These are phyloP conservation scores for Brachionus sp. DNA, from an alignment of 1,140 invertebrate species.

Conservation along the genomic window DNA sequence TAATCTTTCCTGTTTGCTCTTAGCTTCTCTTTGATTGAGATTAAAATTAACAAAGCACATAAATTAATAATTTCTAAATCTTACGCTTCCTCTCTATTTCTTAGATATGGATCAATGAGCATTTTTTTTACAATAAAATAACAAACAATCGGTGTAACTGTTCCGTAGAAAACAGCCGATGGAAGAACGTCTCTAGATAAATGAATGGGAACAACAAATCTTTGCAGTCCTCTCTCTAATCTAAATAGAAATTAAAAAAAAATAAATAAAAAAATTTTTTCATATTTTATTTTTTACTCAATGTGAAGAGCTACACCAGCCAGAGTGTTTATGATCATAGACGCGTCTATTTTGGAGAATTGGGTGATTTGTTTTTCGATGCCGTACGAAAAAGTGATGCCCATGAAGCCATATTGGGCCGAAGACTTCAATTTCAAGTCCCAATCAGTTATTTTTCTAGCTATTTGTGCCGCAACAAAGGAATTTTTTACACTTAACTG, in stretches of 20 bases:
- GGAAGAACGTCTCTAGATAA: slow-evolving; percentile 83
- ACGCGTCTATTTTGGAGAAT: slow-evolving; percentile 77
- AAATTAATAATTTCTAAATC: background rate
- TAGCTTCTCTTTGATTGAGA: slow-evolving; percentile 9
- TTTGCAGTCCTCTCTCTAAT: slow-evolving; percentile 78
- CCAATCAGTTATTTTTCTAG: slow-evolving; percentile 69
- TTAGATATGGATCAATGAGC: slow-evolving; percentile 78
- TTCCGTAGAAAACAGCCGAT: slow-evolving; percentile 85
- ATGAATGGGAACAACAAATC: slow-evolving; percentile 80
- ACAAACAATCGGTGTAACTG: slow-evolving; percentile 74
- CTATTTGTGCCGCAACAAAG: slow-evolving; percentile 70
- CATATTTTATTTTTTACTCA: slow-evolving; percentile 75
- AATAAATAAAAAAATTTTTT: no score
- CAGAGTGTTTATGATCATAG: slow-evolving; percentile 76
- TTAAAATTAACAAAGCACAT: no score
- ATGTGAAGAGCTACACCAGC: slow-evolving; percentile 81
- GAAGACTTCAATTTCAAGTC: slow-evolving; percentile 71
- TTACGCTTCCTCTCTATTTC: slow-evolving; percentile 71
- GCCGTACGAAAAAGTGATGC: slow-evolving; percentile 79
- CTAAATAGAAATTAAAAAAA: slow-evolving; percentile 60
- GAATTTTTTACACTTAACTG: slow-evolving; percentile 77
- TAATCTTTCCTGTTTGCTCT: slow-evolving; percentile 2
- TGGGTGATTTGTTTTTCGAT: slow-evolving; percentile 86
- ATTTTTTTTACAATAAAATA: slow-evolving; percentile 69
- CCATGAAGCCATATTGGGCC: slow-evolving; percentile 81